Evolutionary conservation across 2,888 invertebrate species (phyloP).

Genomic region (Acronicta aceris): DNA sequence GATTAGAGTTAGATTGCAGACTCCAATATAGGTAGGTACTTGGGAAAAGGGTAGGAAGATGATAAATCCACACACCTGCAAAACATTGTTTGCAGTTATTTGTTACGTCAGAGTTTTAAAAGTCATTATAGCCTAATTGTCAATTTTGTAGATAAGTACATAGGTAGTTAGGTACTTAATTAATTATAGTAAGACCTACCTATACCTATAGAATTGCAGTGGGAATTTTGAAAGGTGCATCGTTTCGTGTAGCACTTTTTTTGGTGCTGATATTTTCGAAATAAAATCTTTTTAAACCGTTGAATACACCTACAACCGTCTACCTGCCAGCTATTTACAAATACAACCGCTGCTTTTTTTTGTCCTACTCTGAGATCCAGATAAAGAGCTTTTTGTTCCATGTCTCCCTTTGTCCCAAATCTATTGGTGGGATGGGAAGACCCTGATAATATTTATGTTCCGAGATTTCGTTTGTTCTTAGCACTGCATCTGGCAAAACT

Average conservation of each 20-base stretch:
- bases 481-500: conserved; percentile 10
- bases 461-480: conserved; percentile 19
- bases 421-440: conserved; percentile 51
- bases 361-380: conserved; percentile 70
- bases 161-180: too few species aligned
- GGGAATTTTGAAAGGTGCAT: conserved; percentile 85
- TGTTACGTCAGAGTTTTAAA: too few species aligned
- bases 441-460: conserved; percentile 27
- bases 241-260: conserved; percentile 61
- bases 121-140: too few species aligned
- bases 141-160: too few species aligned
- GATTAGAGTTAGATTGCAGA: too few species aligned
- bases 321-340: conserved; percentile 87
- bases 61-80: too few species aligned
- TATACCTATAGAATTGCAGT: conserved; percentile 69
- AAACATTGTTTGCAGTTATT: too few species aligned
- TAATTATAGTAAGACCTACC: too few species aligned
- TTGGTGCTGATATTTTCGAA: conserved; percentile 51
- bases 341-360: conserved; percentile 82
- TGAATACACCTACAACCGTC: conserved; percentile 87
- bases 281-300: conserved; percentile 66
- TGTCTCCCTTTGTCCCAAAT: conserved; percentile 72
- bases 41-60: too few species aligned
- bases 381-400: conserved; percentile 79
- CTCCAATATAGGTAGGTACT: too few species aligned